phyloP scores from a whole-genome alignment of 2,888 invertebrate genomes.

The Hyles lineata region DNA sequence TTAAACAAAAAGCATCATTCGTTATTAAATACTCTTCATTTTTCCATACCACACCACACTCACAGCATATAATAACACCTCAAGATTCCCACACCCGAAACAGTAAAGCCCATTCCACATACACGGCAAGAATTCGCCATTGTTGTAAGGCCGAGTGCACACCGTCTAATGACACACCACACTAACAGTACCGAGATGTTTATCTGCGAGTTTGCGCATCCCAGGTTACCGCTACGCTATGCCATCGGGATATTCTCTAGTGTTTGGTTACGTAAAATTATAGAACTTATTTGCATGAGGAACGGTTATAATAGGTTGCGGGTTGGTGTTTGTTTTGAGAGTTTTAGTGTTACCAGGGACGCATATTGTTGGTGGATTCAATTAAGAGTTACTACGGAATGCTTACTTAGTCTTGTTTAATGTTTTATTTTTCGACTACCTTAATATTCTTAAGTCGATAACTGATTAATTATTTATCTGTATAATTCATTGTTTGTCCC shows the following conservation, averaged over 20 bases:
- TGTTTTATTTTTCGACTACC: too few relatives aligned
- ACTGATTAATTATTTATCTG: too few relatives aligned
- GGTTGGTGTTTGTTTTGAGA: neutral
- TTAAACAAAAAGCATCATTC: too few relatives aligned
- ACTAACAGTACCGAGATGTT: constrained; percentile 69
- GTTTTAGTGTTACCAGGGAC: neutral
- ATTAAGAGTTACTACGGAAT: too few relatives aligned
- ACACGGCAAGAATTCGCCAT: constrained; percentile 27
- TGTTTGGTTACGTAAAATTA: constrained; percentile 23
- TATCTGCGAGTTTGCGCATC: constrained; percentile 58
- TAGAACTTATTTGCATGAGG: constrained; percentile 16
- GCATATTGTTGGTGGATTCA: too few relatives aligned
- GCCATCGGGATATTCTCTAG: constrained; percentile 33
- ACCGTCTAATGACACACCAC: constrained; percentile 49
- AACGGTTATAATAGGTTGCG: neutral
- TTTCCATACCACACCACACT: too few relatives aligned
- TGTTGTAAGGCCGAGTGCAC: constrained; percentile 36
- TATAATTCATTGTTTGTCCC: too few relatives aligned
- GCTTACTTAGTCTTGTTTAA: too few relatives aligned
- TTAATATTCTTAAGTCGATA: too few relatives aligned
- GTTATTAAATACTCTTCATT: too few relatives aligned
- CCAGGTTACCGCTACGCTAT: constrained; percentile 47
- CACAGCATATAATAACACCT: too few relatives aligned
- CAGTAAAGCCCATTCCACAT: constrained; percentile 21
- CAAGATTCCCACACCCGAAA: constrained; percentile 2